These are phyloP conservation scores for Sclerurus mexicanus DNA, from an alignment of 2,113 vertebrate genomes.

Conservation along the genomic window DNA sequence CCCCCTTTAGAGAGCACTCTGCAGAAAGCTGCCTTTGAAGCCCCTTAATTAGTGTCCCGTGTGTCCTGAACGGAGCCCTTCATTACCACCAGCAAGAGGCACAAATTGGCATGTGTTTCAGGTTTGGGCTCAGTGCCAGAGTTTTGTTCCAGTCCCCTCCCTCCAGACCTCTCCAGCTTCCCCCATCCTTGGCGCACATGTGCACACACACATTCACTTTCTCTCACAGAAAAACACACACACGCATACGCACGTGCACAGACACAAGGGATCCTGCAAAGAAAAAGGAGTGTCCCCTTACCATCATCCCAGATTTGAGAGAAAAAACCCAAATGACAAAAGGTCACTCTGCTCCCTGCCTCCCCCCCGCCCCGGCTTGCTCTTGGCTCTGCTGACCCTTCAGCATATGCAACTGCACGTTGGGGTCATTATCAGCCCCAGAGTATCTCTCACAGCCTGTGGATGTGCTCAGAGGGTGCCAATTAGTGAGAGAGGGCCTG, in stretches of 20 bases:
- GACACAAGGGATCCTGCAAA: background rate
- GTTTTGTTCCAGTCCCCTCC: slow-evolving; percentile 35
- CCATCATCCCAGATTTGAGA: background rate
- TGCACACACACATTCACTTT: background rate
- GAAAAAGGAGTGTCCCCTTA: background rate
- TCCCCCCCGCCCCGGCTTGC: background rate
- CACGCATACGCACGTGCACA: background rate
- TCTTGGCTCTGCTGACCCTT: slow-evolving; percentile 47
- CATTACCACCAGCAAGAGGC: slow-evolving; percentile 54
- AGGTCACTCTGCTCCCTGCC: background rate
- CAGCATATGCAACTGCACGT: slow-evolving; percentile 50
- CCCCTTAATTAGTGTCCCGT: slow-evolving; percentile 66
- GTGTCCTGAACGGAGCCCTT: slow-evolving; percentile 67
- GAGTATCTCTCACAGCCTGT: slow-evolving; percentile 60
- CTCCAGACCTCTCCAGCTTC: background rate
- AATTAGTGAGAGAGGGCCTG: slow-evolving; percentile 74
- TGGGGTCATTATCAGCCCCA: slow-evolving; percentile 64
- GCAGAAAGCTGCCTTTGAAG: slow-evolving; percentile 67
- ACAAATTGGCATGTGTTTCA: slow-evolving; percentile 63
- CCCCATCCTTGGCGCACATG: background rate
- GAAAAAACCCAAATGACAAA: background rate
- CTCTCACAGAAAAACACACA: background rate
- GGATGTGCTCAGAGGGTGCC: slow-evolving; percentile 67
- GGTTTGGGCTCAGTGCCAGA: slow-evolving; percentile 13
- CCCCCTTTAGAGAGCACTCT: slow-evolving; percentile 45